phyloP scores from a whole-genome alignment of 2,113 vertebrate genomes.

The Dromas ardeola region DNA sequence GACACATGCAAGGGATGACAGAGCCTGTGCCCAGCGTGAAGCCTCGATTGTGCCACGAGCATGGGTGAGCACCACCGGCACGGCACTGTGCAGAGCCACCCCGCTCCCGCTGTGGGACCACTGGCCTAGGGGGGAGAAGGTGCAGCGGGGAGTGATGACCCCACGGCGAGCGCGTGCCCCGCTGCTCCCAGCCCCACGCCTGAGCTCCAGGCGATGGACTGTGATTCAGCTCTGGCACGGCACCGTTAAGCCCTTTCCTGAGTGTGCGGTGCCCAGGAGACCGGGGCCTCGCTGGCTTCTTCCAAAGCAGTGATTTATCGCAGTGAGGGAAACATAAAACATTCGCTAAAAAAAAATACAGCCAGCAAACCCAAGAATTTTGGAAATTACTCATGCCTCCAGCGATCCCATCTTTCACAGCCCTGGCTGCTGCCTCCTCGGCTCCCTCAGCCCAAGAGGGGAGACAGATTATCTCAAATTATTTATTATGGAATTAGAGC shows the following conservation, averaged over 20 bases:
- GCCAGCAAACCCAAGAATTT: constrained; percentile 22
- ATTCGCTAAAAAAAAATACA: not conserved
- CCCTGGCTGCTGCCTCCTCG: constrained; percentile 9
- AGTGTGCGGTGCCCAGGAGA: not conserved
- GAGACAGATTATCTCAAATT: constrained; percentile 32
- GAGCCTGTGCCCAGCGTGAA: not conserved
- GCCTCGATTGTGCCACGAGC: not conserved
- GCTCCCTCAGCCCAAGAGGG: not conserved
- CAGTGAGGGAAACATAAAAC: constrained; percentile 13
- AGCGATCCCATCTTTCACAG: not conserved
- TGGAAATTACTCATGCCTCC: constrained; percentile 38
- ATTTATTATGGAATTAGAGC: constrained; percentile 33
- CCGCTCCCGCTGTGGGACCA: not conserved
- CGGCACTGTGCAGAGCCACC: not conserved
- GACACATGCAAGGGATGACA: accelerated
- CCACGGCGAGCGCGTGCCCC: accelerated
- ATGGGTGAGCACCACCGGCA: accelerated
- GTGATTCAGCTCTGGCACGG: not conserved
- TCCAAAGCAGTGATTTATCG: constrained; percentile 30
- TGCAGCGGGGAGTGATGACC: accelerated
- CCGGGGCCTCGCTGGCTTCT: not conserved
- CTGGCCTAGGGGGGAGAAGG: accelerated
- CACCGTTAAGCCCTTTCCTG: not conserved
- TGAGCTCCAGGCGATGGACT: accelerated
- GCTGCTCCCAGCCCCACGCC: not conserved